Conservation (phyloP, 2,888 invertebrate species). For the Alitta virens region DNA sequence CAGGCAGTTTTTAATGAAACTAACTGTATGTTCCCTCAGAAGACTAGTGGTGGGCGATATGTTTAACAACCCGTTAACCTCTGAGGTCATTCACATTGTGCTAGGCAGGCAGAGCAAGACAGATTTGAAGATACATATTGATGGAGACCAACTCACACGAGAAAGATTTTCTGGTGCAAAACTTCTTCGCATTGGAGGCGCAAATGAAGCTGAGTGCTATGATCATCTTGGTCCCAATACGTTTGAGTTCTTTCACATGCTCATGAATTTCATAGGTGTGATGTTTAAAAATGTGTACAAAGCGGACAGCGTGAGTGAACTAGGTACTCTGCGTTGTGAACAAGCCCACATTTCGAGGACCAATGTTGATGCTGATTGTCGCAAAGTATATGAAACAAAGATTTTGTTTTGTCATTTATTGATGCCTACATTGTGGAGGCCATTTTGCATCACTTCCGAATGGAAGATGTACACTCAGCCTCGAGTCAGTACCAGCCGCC, state of each 20-base stretch:
- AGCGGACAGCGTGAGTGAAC: conserved; percentile 12
- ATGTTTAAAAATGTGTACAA: conserved; percentile 22
- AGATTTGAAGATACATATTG: conserved; percentile 21
- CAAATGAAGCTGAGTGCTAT: conserved; percentile 10
- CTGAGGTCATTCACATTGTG: no score
- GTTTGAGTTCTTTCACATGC: conserved; percentile 27
- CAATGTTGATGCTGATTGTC: conserved; percentile 22
- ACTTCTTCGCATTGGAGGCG: background rate
- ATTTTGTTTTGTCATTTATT: conserved; percentile 22
- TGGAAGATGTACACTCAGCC: conserved; percentile 10
- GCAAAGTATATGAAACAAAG: conserved; percentile 28
- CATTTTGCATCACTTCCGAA: conserved; percentile 21
- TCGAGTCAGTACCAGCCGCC: background rate
- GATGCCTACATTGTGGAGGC: conserved; percentile 26
- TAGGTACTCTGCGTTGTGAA: conserved; percentile 24
- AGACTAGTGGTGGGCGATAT: no score
- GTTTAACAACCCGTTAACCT: no score
- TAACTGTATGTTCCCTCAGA: no score
- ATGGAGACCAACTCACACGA: conserved; percentile 28
- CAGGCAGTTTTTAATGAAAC: no score
- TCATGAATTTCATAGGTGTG: conserved; percentile 23
- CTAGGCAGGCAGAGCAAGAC: no score
- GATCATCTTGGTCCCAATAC: conserved; percentile 21
- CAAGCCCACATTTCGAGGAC: conserved; percentile 22
- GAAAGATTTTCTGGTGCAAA: conserved; percentile 25